Evolutionary conservation across 92 coral and sea anemone genomes (phyloP).

Genomic region (Phenganax marumi): DNA sequence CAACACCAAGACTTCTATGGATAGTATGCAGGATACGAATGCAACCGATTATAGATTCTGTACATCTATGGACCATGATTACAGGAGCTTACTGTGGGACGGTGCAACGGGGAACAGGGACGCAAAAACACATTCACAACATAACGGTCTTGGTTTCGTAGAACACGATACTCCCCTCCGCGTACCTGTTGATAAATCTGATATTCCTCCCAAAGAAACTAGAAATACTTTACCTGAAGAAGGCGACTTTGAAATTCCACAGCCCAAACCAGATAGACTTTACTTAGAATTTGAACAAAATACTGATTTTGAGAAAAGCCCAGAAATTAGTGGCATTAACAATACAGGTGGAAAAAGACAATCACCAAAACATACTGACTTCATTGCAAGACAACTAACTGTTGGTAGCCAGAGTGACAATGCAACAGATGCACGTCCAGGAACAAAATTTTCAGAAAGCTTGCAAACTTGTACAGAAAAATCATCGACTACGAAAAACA

Average conservation of each 20-base stretch:
- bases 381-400: background rate
- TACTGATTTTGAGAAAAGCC: conserved; percentile 2
- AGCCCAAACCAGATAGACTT: conserved; percentile 12
- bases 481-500: background rate
- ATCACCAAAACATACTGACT: background rate
- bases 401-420: background rate
- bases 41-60: too few species aligned
- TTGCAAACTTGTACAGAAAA: background rate
- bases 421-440: background rate
- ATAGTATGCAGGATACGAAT: background rate
- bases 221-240: background rate
- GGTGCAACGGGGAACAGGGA: background rate
- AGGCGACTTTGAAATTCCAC: conserved; percentile 24
- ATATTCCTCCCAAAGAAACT: background rate
- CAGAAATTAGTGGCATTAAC: background rate
- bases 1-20: background rate
- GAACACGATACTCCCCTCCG: background rate
- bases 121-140: background rate
- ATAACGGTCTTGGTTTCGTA: too few species aligned
- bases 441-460: conserved; percentile 11
- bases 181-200: conserved; percentile 24
- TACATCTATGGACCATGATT: background rate
- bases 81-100: background rate
- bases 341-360: background rate
- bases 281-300: background rate